Evolutionary conservation across 30 jellyfish, hydroid and myxozoan genomes (phyloP).

Genomic region (Hydra vulgaris): DNA sequence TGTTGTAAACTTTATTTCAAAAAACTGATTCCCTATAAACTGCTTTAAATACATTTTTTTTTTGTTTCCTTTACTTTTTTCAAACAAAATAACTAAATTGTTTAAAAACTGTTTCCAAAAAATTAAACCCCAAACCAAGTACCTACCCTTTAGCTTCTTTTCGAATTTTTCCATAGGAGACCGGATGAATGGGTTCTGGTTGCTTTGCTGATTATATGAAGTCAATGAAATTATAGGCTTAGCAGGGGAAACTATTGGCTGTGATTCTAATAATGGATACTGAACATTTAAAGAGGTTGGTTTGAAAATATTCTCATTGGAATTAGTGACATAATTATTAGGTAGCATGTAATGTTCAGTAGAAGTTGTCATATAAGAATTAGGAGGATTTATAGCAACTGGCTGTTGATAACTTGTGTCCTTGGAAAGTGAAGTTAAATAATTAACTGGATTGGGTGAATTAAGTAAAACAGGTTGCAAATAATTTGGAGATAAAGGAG

Average conservation of each 20-base stretch:
- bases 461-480: slow-evolving; percentile 61
- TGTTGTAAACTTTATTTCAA: too few species aligned
- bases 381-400: slow-evolving; percentile 34
- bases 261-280: background rate
- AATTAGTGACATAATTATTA: background rate
- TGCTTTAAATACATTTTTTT: too few species aligned
- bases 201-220: background rate
- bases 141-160: slow-evolving; percentile 34
- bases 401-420: slow-evolving; percentile 47
- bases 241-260: slow-evolving; percentile 6
- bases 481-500: slow-evolving; percentile 12
- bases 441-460: slow-evolving; percentile 54
- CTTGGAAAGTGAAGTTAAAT: slow-evolving; percentile 45
- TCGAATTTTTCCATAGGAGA: slow-evolving; percentile 13
- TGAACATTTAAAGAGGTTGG: background rate
- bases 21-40: too few species aligned
- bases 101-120: too few species aligned
- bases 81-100: too few species aligned
- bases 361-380: slow-evolving; percentile 12
- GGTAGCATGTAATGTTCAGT: background rate
- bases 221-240: background rate
- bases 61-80: too few species aligned
- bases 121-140: background rate
- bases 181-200: slow-evolving; percentile 16
- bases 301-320: background rate